Conservation (phyloP, 1,140 invertebrate genomes). For the Philopotamus ludificatus region DNA sequence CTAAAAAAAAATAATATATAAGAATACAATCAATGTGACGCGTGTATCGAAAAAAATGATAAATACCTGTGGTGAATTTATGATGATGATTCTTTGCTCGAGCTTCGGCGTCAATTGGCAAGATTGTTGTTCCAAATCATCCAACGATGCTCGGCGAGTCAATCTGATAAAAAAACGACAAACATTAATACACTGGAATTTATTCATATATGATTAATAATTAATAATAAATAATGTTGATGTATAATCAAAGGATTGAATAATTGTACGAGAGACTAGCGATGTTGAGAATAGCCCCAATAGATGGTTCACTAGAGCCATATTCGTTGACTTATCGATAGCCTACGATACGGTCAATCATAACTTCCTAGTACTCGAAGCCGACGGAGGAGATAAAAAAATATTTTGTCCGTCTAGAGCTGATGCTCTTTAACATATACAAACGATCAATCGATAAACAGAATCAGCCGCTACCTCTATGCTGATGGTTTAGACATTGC, state of each 20-base stretch:
- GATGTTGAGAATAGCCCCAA: too few species aligned
- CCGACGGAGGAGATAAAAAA: too few species aligned
- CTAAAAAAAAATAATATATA: constrained; percentile 48
- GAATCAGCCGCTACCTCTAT: too few species aligned
- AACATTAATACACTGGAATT: constrained; percentile 12
- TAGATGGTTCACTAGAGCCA: too few species aligned
- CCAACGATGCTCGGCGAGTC: constrained; percentile 69
- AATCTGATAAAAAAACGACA: constrained; percentile 48
- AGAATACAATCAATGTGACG: neutral
- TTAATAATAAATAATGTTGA: neutral
- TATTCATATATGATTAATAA: constrained; percentile 18
- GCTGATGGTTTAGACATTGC: too few species aligned
- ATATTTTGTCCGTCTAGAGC: too few species aligned
- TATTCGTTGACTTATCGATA: too few species aligned
- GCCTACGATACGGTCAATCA: too few species aligned
- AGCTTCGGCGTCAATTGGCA: constrained; percentile 73
- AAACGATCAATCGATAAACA: too few species aligned
- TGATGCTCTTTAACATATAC: too few species aligned
- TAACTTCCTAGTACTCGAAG: too few species aligned
- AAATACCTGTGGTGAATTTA: constrained; percentile 66
- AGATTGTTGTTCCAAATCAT: constrained; percentile 73
- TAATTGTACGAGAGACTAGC: too few species aligned
- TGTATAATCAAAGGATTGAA: neutral
- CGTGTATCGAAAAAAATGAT: neutral
- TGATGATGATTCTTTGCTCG: constrained; percentile 73